phyloP scores from a whole-genome alignment of 2,113 vertebrate genomes.

The Motacilla alba region DNA sequence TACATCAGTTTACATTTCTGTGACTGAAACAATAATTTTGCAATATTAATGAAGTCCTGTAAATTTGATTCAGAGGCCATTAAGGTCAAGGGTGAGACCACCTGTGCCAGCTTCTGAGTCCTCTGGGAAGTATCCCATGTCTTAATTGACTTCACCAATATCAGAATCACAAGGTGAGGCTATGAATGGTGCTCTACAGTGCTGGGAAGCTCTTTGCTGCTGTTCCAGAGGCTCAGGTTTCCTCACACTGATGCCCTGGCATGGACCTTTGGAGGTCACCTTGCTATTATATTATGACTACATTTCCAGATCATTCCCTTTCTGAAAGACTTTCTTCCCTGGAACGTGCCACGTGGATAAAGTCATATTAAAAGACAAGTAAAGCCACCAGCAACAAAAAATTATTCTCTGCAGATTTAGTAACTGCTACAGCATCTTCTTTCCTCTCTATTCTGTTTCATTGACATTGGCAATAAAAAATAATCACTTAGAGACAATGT shows the following conservation, averaged over 20 bases:
- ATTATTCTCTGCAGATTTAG: conserved; percentile 39
- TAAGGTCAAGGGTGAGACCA: neutral
- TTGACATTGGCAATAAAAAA: conserved; percentile 59
- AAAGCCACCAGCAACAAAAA: conserved; percentile 45
- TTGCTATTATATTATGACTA: conserved; percentile 24
- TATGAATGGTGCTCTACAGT: neutral
- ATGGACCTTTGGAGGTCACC: conserved; percentile 13
- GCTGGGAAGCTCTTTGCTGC: neutral
- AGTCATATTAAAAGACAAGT: conserved; percentile 38
- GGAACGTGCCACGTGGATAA: conserved; percentile 29
- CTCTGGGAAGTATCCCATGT: neutral
- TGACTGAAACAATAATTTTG: neutral
- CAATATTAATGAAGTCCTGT: neutral
- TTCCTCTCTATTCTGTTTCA: conserved; percentile 32
- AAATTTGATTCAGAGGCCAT: neutral
- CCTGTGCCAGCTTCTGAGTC: neutral
- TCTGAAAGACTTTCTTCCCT: conserved; percentile 26
- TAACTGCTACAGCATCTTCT: conserved; percentile 44
- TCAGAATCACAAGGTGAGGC: neutral
- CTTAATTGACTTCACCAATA: neutral
- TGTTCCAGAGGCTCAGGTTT: conserved; percentile 37
- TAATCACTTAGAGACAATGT: conserved; percentile 50
- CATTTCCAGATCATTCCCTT: conserved; percentile 43
- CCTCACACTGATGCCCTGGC: conserved; percentile 23
- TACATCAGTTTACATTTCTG: neutral